Conservation (phyloP, 2,113 vertebrate species). For the Ciconia stormi region DNA sequence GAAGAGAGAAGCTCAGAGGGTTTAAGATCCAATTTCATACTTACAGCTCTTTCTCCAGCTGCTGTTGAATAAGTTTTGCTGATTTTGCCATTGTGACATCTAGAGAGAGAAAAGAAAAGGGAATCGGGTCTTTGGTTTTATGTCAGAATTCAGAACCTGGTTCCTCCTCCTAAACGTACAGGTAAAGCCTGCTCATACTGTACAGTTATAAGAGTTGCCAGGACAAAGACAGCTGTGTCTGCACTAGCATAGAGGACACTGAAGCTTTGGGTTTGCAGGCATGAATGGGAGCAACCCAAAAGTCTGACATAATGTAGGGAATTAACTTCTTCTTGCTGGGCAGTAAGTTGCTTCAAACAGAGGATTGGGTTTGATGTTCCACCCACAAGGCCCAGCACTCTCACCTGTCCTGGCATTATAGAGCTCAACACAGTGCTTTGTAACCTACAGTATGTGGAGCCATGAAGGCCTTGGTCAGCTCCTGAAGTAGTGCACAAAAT, state of each 20-base stretch:
- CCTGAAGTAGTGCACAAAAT: background rate
- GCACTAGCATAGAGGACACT: background rate
- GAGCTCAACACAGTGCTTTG: background rate
- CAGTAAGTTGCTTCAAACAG: background rate
- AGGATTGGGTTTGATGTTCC: background rate
- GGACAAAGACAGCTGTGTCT: background rate
- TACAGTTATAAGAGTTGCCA: background rate
- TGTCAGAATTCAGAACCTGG: background rate
- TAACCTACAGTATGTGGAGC: accelerated
- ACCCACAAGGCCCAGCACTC: background rate
- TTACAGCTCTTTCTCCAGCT: conserved; percentile 96
- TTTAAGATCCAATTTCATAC: conserved; percentile 46
- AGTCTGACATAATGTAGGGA: background rate
- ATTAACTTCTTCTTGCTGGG: background rate
- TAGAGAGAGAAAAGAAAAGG: conserved; percentile 51
- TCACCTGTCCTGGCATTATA: background rate
- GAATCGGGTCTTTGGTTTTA: background rate
- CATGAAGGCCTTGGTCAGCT: background rate
- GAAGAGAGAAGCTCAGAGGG: background rate
- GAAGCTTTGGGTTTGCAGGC: background rate
- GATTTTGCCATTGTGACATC: conserved; percentile 95
- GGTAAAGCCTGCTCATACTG: background rate
- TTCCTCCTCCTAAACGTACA: background rate
- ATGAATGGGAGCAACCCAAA: background rate
- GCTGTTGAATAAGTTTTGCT: conserved; percentile 93